Evolutionary conservation across 2,797 vertebrate species (phyloP).

Genomic region (Tokudaia muenninki): DNA sequence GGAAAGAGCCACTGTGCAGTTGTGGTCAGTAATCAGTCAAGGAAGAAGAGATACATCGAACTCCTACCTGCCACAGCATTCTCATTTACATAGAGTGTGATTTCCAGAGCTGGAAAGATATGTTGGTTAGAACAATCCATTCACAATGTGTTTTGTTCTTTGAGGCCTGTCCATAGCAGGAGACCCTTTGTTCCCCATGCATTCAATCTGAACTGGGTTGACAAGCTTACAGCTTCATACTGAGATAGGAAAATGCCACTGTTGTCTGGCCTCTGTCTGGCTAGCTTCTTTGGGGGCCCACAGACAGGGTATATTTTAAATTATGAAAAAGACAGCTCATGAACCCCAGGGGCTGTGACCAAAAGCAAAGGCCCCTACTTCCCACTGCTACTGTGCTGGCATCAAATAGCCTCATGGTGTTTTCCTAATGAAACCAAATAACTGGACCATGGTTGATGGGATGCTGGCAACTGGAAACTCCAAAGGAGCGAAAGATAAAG

Average conservation of each 20-base stretch:
- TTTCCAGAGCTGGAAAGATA: conserved; percentile 80
- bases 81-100: conserved; percentile 77
- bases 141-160: conserved; percentile 82
- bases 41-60: conserved; percentile 69
- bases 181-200: conserved; percentile 78
- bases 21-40: conserved; percentile 61
- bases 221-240: conserved; percentile 83
- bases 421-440: conserved; percentile 77
- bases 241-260: conserved; percentile 82
- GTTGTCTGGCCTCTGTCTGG: conserved; percentile 80
- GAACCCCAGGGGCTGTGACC: conserved; percentile 73
- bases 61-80: conserved; percentile 75
- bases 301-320: conserved; percentile 79
- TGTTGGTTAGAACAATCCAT: conserved; percentile 62
- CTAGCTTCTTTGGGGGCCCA: conserved; percentile 75
- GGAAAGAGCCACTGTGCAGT: conserved; percentile 69
- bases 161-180: conserved; percentile 75
- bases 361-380: conserved; percentile 65
- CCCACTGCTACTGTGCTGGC: conserved; percentile 41
- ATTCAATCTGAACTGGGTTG: conserved; percentile 84
- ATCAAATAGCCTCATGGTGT: conserved; percentile 68
- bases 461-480: conserved; percentile 52
- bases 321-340: conserved; percentile 80
- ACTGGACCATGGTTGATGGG: conserved; percentile 69
- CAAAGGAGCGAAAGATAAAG: background rate